Percentiles rank a stretch among this genome's conserved stretches.
phyloP scores from a whole-genome alignment of 1,140 invertebrate species.

The Dysdera silvatica region DNA sequence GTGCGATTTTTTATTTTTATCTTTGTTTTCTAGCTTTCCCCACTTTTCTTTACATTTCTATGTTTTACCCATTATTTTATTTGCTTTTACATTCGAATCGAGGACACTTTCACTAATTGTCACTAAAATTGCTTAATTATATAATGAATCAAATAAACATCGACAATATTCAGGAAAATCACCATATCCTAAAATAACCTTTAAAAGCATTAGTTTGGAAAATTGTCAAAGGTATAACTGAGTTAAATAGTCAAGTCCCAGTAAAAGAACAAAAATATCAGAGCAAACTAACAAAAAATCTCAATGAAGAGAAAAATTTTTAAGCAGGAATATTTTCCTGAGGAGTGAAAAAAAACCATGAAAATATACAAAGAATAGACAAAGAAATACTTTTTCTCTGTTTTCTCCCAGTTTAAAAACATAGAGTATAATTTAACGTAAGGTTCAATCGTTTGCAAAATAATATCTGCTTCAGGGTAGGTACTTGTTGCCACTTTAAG shows the following conservation, averaged over 20 bases:
- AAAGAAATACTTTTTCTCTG: conserved; percentile 62
- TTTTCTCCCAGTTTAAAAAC: conserved; percentile 65
- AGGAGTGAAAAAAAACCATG: neutral
- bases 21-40: too few relatives aligned
- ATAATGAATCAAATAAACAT: neutral
- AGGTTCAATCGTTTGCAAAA: conserved; percentile 45
- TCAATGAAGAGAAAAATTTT: conserved; percentile 29
- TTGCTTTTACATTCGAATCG: neutral
- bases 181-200: neutral
- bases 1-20: too few relatives aligned
- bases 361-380: neutral
- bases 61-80: neutral
- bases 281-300: neutral
- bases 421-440: conserved; percentile 49
- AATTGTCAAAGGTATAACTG: neutral
- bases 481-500: conserved; percentile 67
- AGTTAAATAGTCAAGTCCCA: neutral
- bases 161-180: neutral
- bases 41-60: too few relatives aligned
- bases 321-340: neutral
- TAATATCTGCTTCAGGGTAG: conserved; percentile 65
- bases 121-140: neutral
- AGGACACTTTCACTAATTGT: neutral
- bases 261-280: neutral
- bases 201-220: neutral